Percentiles rank a stretch among this genome's conserved stretches.
Evolutionary conservation across 2,888 invertebrate species (phyloP).

Genomic region (Aricia artaxerxes): DNA sequence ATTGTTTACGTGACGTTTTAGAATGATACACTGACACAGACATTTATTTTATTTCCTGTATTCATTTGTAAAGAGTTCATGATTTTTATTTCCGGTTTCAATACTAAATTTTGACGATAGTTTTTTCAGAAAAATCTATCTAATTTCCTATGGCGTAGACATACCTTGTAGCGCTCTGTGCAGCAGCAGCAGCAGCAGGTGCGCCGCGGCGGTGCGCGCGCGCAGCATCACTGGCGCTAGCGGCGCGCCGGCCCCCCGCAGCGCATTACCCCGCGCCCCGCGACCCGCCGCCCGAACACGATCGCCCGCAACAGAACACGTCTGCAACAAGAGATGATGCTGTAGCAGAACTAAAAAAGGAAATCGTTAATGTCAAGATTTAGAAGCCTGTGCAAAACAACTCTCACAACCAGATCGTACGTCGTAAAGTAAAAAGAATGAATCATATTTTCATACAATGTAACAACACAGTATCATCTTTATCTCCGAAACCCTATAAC

Average conservation of each 20-base stretch:
- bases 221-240: constrained; percentile 62
- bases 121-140: too few species aligned
- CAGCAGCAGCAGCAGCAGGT: constrained; percentile 60
- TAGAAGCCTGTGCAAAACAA: too few species aligned
- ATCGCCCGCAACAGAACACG: neutral
- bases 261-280: constrained; percentile 47
- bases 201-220: constrained; percentile 57
- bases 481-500: neutral
- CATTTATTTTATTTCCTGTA: neutral
- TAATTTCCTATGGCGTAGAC: constrained; percentile 38
- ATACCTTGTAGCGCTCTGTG: constrained; percentile 61
- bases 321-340: neutral
- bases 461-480: neutral
- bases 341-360: neutral
- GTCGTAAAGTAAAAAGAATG: too few species aligned
- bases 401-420: too few species aligned
- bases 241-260: constrained; percentile 54
- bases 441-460: neutral
- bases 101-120: too few species aligned
- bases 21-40: neutral
- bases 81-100: too few species aligned
- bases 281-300: constrained; percentile 32
- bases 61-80: neutral
- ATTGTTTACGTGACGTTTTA: neutral
- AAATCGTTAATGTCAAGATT: neutral